phyloP scores from a whole-genome alignment of 1,140 invertebrate species.

The Acyrthosiphon pisum region DNA sequence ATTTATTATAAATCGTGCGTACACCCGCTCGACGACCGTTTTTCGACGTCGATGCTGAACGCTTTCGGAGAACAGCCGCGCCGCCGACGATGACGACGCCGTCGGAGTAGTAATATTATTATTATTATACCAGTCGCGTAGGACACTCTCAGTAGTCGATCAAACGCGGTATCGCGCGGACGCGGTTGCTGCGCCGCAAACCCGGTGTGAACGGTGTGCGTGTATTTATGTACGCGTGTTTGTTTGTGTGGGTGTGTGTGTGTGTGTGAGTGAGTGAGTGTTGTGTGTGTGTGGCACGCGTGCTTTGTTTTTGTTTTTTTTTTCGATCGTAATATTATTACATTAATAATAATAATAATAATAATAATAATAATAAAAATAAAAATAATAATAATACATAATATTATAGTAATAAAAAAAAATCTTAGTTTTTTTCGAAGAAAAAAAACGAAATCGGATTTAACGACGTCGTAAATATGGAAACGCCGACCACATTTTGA shows the following conservation, averaged over 20 bases:
- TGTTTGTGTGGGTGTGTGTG: background rate
- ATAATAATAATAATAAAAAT: background rate
- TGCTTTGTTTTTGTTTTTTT: background rate
- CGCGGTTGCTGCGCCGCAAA: constrained; percentile 14
- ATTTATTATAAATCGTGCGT: background rate
- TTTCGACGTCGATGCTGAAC: no score
- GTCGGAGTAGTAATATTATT: background rate
- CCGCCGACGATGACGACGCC: background rate
- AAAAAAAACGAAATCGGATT: background rate
- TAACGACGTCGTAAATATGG: background rate
- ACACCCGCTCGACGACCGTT: background rate
- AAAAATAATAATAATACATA: background rate
- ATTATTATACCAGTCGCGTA: background rate
- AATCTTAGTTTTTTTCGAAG: background rate
- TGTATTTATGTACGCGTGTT: background rate
- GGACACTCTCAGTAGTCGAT: constrained; percentile 17
- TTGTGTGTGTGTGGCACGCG: background rate
- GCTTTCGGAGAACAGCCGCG: background rate
- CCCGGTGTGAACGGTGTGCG: background rate
- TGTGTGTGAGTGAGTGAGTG: background rate
- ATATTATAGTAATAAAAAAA: background rate
- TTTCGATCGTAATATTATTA: background rate
- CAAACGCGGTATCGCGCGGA: constrained; percentile 48
- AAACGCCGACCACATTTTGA: constrained; percentile 8
- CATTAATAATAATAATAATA: background rate